Base-by-base conservation (phyloP, 2,797 vertebrate genomes). In the Sebastes goodei region DNA sequence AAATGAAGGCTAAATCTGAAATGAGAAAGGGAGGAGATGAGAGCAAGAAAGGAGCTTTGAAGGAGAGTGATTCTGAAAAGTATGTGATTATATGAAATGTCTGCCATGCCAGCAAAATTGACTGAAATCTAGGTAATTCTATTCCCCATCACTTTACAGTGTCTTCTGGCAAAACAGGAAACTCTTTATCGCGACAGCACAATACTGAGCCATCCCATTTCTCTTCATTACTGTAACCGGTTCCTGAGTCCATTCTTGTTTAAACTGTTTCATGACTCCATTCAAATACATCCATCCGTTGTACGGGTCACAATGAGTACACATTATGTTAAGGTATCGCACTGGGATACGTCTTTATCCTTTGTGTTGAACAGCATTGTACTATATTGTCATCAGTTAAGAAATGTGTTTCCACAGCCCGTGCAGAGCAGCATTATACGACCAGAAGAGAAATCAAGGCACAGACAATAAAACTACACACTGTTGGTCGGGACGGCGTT, bases 1-100 rank as follows among this genome's bases (percentile, higher is more conserved):
- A 74, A 87, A 90, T 89, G 83, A 61, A 70, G 65, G 75, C 21
- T 69, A 63, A 71, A 79, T 68, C 33, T 68, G 4, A 83, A 79
- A 82, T 71, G 69, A 80, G 71, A 70, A 78, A 25, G 33, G 66
- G 53, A 69, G 71, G 57, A 57, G 83, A 74, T 38, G 63, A 74
- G 60, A 64, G 67, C 52, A 10, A 69, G 20, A 62, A 27, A 23
- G 64, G 55, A 59, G 65, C 23, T 84, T 29, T 80, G 55, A 64
- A 71, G 35, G 53, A 27, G 59, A 64, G 20, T 72, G 78, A 75
- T 80, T 83, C 59, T 71, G 56, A 60, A 81, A 76, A 78, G 78
- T 25, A 71, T 60, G 57, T 65, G 59, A 84, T 75, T 67, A 82
- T 77, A 77, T 68, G 53, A 82, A 67, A 49, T 69, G 57, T 74